Percentiles rank a stretch among this genome's conserved stretches.
These are phyloP conservation scores for Onychorhynchus coronatus DNA, from an alignment of 2,113 vertebrate species.

Conservation along the genomic window DNA sequence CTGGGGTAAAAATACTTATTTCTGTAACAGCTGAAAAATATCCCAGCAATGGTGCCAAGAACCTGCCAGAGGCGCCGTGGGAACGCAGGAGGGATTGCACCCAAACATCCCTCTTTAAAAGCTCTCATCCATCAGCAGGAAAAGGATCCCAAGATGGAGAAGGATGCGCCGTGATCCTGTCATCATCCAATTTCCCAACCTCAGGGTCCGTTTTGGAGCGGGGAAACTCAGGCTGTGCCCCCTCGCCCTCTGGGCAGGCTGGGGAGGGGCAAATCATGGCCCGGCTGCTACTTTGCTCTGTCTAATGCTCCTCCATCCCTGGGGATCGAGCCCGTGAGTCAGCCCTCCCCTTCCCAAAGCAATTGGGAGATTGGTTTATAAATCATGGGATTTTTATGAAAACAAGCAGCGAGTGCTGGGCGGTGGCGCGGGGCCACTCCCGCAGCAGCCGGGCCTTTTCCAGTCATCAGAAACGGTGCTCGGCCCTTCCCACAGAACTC, in stretches of 20 bases:
- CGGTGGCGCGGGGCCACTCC: rapidly evolving
- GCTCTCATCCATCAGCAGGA: background rate
- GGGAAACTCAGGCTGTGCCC: background rate
- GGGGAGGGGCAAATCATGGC: background rate
- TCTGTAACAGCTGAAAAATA: conserved; percentile 18
- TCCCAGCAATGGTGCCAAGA: background rate
- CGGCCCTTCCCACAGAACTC: background rate
- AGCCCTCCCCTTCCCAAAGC: background rate
- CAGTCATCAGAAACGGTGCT: rapidly evolving
- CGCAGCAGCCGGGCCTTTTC: background rate
- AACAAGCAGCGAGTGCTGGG: background rate
- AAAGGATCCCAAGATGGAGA: background rate
- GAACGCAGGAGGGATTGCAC: background rate
- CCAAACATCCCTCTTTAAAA: background rate
- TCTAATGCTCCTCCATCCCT: background rate
- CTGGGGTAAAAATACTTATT: conserved; percentile 16
- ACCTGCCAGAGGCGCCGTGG: background rate
- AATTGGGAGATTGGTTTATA: background rate
- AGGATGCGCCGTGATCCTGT: rapidly evolving
- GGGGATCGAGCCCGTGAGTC: background rate
- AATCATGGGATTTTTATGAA: background rate
- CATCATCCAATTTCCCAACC: rapidly evolving
- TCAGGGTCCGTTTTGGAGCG: rapidly evolving
- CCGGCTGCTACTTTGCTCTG: rapidly evolving
- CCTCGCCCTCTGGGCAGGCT: background rate